Evolutionary conservation across 2,888 invertebrate species (phyloP).

Genomic region (Formica aserva): DNA sequence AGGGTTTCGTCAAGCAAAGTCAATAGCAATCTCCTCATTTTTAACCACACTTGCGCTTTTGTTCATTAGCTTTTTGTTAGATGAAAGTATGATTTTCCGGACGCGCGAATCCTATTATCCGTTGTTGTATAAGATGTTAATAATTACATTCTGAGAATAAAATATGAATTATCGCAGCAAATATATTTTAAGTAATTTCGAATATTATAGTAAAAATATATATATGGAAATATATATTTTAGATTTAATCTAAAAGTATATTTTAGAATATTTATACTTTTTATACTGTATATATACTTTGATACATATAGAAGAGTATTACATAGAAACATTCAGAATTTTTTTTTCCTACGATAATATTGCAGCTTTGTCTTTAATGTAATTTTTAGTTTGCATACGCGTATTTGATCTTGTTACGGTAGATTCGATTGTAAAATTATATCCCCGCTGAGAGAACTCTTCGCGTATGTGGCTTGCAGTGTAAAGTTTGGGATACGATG

Average conservation of each 20-base stretch:
- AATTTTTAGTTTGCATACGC: not conserved
- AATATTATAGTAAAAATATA: not conserved
- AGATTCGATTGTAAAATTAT: conserved; percentile 4
- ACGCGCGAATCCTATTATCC: not conserved
- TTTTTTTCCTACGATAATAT: not conserved
- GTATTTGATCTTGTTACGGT: not conserved
- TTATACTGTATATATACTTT: not conserved
- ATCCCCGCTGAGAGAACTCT: not conserved
- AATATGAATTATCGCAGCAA: not conserved
- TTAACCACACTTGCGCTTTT: conserved; percentile 38
- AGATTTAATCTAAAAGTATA: not conserved
- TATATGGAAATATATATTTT: not conserved
- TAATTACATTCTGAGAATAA: not conserved
- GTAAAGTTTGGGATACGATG: not conserved
- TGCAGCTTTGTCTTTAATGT: not conserved
- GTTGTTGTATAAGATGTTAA: not conserved
- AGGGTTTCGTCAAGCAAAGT: conserved; percentile 32
- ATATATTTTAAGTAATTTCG: not conserved
- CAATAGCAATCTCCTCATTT: not conserved
- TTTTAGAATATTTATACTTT: not conserved
- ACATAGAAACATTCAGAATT: not conserved
- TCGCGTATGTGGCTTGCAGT: not conserved
- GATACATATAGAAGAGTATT: not conserved
- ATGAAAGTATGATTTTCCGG: conserved; percentile 24
- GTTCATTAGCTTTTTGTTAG: conserved; percentile 33